Percentiles rank a stretch among this genome's conserved stretches.
These are phyloP conservation scores for Probaryconus sp. DNA, from an alignment of 1,140 invertebrate species.

Conservation along the genomic window DNA sequence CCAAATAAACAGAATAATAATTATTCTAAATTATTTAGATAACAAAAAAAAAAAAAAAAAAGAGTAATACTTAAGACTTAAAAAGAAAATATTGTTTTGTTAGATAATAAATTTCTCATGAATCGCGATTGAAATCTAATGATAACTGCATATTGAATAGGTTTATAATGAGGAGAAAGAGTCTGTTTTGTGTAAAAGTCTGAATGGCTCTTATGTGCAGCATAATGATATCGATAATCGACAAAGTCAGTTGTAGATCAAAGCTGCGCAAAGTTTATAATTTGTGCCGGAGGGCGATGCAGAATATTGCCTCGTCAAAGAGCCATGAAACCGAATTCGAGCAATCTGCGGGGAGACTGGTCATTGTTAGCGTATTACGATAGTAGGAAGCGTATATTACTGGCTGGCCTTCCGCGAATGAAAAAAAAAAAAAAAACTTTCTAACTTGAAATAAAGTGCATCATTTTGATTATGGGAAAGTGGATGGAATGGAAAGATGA, in stretches of 20 bases:
- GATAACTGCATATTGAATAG: no score
- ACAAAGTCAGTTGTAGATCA: slow-evolving; percentile 56
- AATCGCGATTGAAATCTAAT: no score
- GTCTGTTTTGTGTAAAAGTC: slow-evolving; percentile 12
- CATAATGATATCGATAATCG: slow-evolving; percentile 60
- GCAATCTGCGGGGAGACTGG: slow-evolving; percentile 53
- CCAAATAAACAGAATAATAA: no score
- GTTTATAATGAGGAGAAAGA: no score
- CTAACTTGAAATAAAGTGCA: slow-evolving; percentile 26
- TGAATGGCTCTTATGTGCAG: slow-evolving; percentile 2
- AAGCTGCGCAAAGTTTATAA: slow-evolving; percentile 58
- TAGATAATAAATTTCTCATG: no score
- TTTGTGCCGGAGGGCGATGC: slow-evolving; percentile 50
- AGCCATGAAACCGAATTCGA: slow-evolving; percentile 57
- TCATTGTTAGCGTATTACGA: slow-evolving; percentile 56
- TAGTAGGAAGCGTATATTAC: slow-evolving; percentile 31
- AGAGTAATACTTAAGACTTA: no score
- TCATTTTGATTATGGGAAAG: slow-evolving; percentile 14
- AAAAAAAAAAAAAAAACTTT: slow-evolving; percentile 17
- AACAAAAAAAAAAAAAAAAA: no score
- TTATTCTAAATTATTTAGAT: no score
- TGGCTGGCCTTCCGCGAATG: background rate
- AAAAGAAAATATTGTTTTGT: no score
- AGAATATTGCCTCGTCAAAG: slow-evolving; percentile 58
- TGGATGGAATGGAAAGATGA: slow-evolving; percentile 15